These are phyloP conservation scores for Chelonoidis abingdonii DNA, from an alignment of 2,113 vertebrate species.

Conservation along the genomic window DNA sequence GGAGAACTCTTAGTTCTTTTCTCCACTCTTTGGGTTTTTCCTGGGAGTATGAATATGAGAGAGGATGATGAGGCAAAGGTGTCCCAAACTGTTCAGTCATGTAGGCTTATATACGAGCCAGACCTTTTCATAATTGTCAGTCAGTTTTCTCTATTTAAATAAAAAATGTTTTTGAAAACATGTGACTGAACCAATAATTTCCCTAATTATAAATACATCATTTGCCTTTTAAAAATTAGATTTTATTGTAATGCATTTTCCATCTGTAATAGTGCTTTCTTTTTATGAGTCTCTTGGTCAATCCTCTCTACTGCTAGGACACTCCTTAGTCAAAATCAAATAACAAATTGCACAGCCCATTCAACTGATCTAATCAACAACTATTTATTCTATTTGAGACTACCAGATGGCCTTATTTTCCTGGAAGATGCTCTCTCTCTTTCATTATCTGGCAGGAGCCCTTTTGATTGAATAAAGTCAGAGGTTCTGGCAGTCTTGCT, in stretches of 20 bases:
- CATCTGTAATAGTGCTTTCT: background rate
- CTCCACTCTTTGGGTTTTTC: background rate
- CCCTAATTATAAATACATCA: background rate
- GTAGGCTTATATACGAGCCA: background rate
- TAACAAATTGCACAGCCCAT: background rate
- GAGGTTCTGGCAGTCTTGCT: background rate
- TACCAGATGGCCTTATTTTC: background rate
- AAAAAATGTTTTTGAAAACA: background rate
- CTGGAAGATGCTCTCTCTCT: background rate
- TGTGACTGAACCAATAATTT: background rate
- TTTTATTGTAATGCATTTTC: background rate
- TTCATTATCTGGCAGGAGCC: background rate
- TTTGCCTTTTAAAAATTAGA: background rate
- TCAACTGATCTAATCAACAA: constrained; percentile 13
- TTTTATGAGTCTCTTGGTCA: background rate
- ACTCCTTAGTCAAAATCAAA: constrained; percentile 1
- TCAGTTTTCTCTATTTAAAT: background rate
- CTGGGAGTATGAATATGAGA: background rate
- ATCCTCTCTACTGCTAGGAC: background rate
- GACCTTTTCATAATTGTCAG: background rate
- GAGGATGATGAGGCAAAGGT: background rate
- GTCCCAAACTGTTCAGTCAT: background rate
- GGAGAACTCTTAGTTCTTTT: background rate
- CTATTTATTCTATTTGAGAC: background rate
- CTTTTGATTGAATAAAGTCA: constrained; percentile 7